Base-by-base conservation (phyloP, 2,888 invertebrate species). In the Malthinus flaveolus region DNA sequence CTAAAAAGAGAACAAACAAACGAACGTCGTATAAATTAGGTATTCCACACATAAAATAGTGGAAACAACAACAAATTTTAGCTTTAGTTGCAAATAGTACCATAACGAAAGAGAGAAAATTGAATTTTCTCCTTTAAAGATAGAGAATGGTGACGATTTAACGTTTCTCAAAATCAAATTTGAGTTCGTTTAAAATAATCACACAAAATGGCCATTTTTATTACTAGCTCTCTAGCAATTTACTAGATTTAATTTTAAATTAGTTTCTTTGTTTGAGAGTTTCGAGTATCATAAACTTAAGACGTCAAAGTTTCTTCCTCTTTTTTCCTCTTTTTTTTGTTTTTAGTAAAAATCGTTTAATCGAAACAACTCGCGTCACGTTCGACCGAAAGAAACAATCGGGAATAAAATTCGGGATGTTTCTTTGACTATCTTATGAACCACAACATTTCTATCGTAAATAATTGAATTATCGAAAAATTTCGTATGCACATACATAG, bases 121-220 rank as follows among this genome's bases (percentile, higher is more conserved):
- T 42, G 39, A 42, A 23, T 42, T 42, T 42, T 42, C 39, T n/a
- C 13, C 13, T 42, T 23, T 23, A 23, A 42, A 42, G 13, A 42
- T 42, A 42, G 23, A 42, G 9, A 42, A 42, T 42, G 39, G 39
- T 42, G 39, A 23, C 39, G 8, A 42, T 42, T 23, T 42, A 42
- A 23, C 39, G 39, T 42, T 42, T 42, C 15, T 15, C 23, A 42
- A 42, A 42, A 42, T 42, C 23, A 42, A 42, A 42, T 42, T 42
- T 42, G 15, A 42, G 15, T 42, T 42, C 23, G 39, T 15, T 12
- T 42, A 6, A 13, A 15, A 11, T 42, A 42, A 42, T 42, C 13
- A 23, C 39, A 42, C 23, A 15, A 23, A 42, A 42, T 23, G 3
- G n/a, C 39, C 39, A 42, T 42, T 42, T 15, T 15, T 15, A 42